Evolutionary conservation across 2,113 vertebrate species (phyloP).

Genomic region (Micromys minutus): DNA sequence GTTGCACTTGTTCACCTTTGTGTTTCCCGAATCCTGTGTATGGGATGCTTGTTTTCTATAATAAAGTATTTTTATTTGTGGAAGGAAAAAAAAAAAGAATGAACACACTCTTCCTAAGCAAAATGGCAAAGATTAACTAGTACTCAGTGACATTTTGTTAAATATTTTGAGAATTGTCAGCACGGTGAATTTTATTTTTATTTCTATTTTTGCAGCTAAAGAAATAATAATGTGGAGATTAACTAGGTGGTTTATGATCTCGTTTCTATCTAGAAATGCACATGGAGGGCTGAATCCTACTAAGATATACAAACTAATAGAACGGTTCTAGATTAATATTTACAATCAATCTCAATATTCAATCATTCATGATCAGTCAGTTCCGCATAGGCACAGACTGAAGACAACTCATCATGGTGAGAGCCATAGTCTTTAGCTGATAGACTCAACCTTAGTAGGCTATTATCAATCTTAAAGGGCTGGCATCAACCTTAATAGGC

Average conservation of each 20-base stretch:
- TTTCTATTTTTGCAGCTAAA: neutral
- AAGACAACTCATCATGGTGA: neutral
- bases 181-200: neutral
- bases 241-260: neutral
- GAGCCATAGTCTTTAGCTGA: neutral
- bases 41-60: too few species aligned
- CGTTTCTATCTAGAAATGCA: neutral
- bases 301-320: neutral
- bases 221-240: neutral
- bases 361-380: neutral
- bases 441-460: too few species aligned
- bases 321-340: neutral
- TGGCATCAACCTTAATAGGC: too few species aligned
- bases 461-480: too few species aligned
- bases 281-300: neutral
- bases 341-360: neutral
- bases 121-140: conserved; percentile 19
- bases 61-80: too few species aligned
- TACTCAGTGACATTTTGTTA: neutral
- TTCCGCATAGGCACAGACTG: neutral
- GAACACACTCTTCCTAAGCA: neutral
- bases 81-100: too few species aligned
- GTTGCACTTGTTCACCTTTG: too few species aligned
- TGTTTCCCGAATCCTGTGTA: too few species aligned
- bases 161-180: neutral